Base-by-base conservation (phyloP, 2,797 vertebrate genomes). In the Amniataba percoides region DNA sequence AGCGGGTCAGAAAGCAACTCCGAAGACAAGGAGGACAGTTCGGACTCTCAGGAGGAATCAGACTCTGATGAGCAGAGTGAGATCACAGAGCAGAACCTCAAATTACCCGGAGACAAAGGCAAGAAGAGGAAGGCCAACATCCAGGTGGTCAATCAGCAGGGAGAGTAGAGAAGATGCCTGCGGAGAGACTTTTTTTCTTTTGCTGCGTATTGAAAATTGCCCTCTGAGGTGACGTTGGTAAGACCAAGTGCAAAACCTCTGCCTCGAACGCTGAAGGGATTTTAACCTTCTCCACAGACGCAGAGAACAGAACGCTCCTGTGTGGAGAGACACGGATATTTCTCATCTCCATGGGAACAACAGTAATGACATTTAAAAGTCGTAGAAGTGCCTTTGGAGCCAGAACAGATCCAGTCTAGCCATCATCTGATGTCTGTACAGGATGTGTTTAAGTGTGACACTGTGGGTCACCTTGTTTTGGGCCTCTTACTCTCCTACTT, bases 1-100 rank as follows among this genome's bases (percentile, higher is more conserved):
- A 94, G 90, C 53, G 91, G 78, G n/a, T 96, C 95, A 0, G 94
- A 95, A 48, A 77, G 77, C 13, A 72, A 84, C 63, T 93, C 94
- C 0, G 94, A 95, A 51, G 92, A 93, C 0, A 92, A 95, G 31
- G 93, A 94, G 58, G 74, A 87, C 6, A 43, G 63, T 0, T 82
- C 74, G 0, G 77, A 71, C 36, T 85, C 74, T 0, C 84, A 82
- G 6, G 93, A 93, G 2, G 86, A 90, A 0, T 89, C 94, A 0
- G 95, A 95, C 65, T 90, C 91, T 3, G 95, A 91, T 0, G 82
- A 86, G n/a, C 80, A 68, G 23, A 72, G 45, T 0, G 91, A 94
- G 85, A 79, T 97, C 81, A 96, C 95, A 0, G 83, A 93, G 80
- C 85, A 96, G 51, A 97, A 94, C 58, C 93, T 99, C 2, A 97